Evolutionary conservation across 2,888 invertebrate species (phyloP), one percentile per base, ranked within the genome.

Genomic region (Gibbula magus): DNA sequence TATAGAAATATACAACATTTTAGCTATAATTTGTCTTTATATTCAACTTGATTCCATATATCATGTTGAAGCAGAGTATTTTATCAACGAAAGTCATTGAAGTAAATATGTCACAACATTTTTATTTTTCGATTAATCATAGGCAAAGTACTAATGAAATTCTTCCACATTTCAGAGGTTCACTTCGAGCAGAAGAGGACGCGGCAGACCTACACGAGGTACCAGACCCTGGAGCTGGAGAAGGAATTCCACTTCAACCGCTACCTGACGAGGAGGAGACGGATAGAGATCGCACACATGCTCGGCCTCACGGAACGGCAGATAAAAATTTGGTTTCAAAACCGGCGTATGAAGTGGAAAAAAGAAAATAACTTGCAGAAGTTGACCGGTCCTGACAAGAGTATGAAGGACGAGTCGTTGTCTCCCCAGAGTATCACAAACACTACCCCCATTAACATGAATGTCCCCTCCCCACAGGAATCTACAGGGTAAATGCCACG

Each of bases 241-340:
- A 98, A 98, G 94, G 98, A 98, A 95, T 98, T 98, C 95, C 98
- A 98, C 94, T 98, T 97, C 95, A 99, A 98, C 94, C 96, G 98
- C 93, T 99, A 99, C 95, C 95, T 99, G 94, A 98, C 98, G 93
- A 95, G 99, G 94, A 95, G 99, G 94, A 95, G 98, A 94, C 95
- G 98, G 93, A 98, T 99, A 94, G 98, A 99, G 94, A 99, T 99
- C 92, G 98, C 99, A 88, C 98, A 99, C 94, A 97, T 98, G 92
- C 95, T 99, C 89, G 98, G 98, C 93, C 95, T 99, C 92, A 98
- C 98, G 87, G 98, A 99, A 94, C 95, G 98, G 92, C 98, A 99
- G 95, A 98, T 93, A 75, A 93, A 93, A 88, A 93, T 93, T 32
- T 93, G 92, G 92, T 93, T 98, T 95, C 98, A 98, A 94, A 98